phyloP scores from a whole-genome alignment of 2,888 invertebrate genomes.

The Pristionchus maxplancki region DNA sequence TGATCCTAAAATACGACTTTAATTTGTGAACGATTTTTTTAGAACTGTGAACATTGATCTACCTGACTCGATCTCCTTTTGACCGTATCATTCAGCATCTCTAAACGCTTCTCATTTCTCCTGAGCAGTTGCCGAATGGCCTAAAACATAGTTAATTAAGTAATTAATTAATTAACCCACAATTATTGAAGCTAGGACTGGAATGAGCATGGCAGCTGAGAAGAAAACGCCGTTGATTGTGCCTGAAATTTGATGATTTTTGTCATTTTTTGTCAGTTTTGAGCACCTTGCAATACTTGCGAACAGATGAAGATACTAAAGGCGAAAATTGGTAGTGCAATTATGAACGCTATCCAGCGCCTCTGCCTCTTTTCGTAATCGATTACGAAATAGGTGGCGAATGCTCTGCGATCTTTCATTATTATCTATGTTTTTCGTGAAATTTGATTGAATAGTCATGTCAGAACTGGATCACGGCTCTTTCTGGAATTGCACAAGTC shows the following conservation, averaged over 20 bases:
- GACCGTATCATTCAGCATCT: background rate
- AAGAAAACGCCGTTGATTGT: background rate
- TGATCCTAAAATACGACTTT: background rate
- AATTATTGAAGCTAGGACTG: background rate
- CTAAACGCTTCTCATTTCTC: background rate
- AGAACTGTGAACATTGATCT: background rate
- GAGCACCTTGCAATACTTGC: background rate
- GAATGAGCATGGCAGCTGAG: background rate
- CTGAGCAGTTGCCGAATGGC: background rate
- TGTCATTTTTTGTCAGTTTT: background rate
- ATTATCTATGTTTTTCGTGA: background rate
- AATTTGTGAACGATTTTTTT: no score
- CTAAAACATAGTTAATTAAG: background rate
- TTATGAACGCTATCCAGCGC: background rate
- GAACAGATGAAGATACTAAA: background rate
- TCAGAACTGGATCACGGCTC: no score
- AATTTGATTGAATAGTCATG: no score
- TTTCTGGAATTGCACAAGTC: no score
- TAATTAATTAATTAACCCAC: background rate
- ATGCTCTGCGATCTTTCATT: background rate
- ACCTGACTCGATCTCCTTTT: background rate
- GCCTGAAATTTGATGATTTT: background rate
- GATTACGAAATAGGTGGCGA: slow-evolving; percentile 18
- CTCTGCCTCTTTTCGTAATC: slow-evolving; percentile 14
- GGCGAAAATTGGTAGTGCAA: background rate